Evolutionary conservation across 2,113 vertebrate species (phyloP), one percentile per base, ranked within the genome.

Genomic region (Hyaena hyaena): DNA sequence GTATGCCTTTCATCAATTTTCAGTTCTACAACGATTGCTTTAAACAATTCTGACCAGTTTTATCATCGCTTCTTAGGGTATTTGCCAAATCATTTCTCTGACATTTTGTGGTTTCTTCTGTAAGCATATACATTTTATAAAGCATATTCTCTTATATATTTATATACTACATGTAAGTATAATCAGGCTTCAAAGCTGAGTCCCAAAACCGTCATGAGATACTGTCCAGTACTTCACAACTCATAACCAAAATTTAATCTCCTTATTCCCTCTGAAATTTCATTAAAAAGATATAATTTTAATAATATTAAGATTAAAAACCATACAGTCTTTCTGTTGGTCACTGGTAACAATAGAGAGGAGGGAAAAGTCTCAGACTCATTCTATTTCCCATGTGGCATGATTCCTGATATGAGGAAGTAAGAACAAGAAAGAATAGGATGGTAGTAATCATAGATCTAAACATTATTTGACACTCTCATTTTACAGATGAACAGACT

Each of bases 241-340:
- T 7, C 10, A 84, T 65, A 53, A 80, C 24, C 16, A 74, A 35
- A 96, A 43, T 74, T 86, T 86, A 63, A 16, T 92, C 24, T 86
- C 77, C 86, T 84, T 80, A 10, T 1, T 76, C 2, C 12, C 5
- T 74, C 26, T 80, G 65, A 83, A 77, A 87, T 84, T 48, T 79
- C 45, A 95, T 79, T 21, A 12, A 76, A 85, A 45, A 77, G 35
- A 35, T 16, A 28, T 26, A 28, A 71, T 33, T 95, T 93, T 77
- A 88, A 85, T 84, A 58, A 58, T 73, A 74, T 91, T 28, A 93
- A 89, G 39, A 76, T 86, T 43, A 79, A 74, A 96, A 83, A 3
- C 84, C n/a, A 83, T 6, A 21, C 5, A 74, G 17, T 6, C 33
- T 39, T 81, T 69, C 31, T 53, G 43, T 95, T 69, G 39, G 28